These are phyloP conservation scores for Metopia argyrocephala DNA, from an alignment of 2,888 invertebrate species.

Conservation along the genomic window DNA sequence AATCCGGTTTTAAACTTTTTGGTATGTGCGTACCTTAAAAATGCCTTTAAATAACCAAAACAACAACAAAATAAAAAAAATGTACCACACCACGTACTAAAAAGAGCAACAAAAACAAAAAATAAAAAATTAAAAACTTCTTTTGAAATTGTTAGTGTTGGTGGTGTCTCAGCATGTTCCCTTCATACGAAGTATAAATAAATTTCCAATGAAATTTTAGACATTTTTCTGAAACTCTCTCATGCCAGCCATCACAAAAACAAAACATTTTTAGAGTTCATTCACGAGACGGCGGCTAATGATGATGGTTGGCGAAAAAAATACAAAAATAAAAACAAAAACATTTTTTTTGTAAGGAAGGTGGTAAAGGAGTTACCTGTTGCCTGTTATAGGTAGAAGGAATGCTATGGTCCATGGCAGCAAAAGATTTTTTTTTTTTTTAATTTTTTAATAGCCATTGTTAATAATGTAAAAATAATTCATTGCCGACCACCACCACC, in stretches of 20 bases:
- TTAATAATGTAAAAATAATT: constrained; percentile 67
- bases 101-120: constrained; percentile 5
- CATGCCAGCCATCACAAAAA: constrained; percentile 9
- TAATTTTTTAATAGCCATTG: constrained; percentile 60
- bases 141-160: constrained; percentile 41
- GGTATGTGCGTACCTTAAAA: constrained; percentile 55
- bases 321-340: not conserved
- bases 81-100: constrained; percentile 5
- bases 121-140: constrained; percentile 26
- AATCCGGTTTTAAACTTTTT: constrained; percentile 56
- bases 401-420: constrained; percentile 24
- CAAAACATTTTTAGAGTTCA: constrained; percentile 39
- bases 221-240: constrained; percentile 47
- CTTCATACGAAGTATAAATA: constrained; percentile 61
- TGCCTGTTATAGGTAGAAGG: constrained; percentile 43
- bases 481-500: constrained; percentile 64
- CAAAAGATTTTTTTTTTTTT: constrained; percentile 1
- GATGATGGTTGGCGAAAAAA: constrained; percentile 25
- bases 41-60: not conserved
- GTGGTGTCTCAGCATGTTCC: constrained; percentile 59
- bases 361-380: constrained; percentile 31
- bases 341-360: constrained; percentile 1
- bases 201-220: constrained; percentile 63
- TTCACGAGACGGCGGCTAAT: constrained; percentile 54
- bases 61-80: not conserved